Percentiles rank a stretch among this genome's conserved stretches.
Evolutionary conservation across 2,888 invertebrate genomes (phyloP).

Genomic region (Anticlea derivata): DNA sequence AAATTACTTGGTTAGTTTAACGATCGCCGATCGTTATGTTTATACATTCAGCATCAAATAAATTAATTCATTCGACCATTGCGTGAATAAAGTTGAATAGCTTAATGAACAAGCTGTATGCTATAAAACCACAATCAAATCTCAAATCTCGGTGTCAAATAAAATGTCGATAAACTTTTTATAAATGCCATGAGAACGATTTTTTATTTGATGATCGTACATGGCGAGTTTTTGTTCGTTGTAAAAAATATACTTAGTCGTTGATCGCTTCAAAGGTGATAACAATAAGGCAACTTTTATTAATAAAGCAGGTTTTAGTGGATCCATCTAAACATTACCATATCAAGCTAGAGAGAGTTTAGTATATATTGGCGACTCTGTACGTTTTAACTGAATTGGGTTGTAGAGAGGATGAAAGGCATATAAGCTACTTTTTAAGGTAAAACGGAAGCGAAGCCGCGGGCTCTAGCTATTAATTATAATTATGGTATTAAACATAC

Average conservation of each 20-base stretch:
- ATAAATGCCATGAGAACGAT: slow-evolving; percentile 38
- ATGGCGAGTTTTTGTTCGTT: slow-evolving; percentile 36
- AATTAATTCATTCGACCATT: slow-evolving; percentile 13
- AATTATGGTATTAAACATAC: slow-evolving; percentile 15
- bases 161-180: slow-evolving; percentile 35
- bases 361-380: background rate
- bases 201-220: slow-evolving; percentile 38
- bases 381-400: background rate
- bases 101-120: slow-evolving; percentile 34
- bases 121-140: slow-evolving; percentile 36
- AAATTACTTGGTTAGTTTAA: background rate
- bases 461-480: too few relatives aligned
- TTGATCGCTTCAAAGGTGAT: slow-evolving; percentile 52
- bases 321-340: slow-evolving; percentile 1
- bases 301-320: slow-evolving; percentile 10
- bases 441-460: too few relatives aligned
- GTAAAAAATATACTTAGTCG: slow-evolving; percentile 46
- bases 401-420: too few relatives aligned
- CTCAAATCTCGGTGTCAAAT: slow-evolving; percentile 33
- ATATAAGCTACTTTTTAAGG: too few relatives aligned
- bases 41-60: slow-evolving; percentile 8
- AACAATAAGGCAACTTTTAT: slow-evolving; percentile 14
- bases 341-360: background rate
- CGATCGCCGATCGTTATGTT: background rate
- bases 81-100: slow-evolving; percentile 25